phyloP scores from a whole-genome alignment of 2,888 invertebrate genomes.

The Macrosiphum euphorbiae region DNA sequence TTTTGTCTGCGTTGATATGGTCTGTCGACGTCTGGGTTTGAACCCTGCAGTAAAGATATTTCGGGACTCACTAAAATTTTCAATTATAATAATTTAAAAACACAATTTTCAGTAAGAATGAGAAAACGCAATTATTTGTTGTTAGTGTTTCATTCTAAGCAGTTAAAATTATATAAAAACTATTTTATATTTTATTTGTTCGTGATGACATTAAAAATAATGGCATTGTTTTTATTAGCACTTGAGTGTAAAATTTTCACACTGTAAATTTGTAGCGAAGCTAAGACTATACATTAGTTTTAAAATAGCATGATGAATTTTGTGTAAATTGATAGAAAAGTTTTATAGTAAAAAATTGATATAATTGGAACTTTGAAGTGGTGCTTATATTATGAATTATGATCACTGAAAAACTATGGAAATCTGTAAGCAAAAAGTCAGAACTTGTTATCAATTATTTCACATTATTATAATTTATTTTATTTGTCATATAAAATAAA shows the following conservation, averaged over 20 bases:
- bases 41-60: background rate
- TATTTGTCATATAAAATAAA: background rate
- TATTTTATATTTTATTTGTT: background rate
- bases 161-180: constrained; percentile 16
- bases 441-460: background rate
- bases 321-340: background rate
- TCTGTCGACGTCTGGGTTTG: background rate
- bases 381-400: background rate
- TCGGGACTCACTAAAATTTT: background rate
- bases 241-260: background rate
- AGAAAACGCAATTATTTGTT: background rate
- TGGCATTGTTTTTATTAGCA: background rate
- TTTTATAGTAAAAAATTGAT: background rate
- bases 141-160: constrained; percentile 14
- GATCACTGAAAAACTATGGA: background rate
- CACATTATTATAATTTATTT: background rate
- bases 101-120: background rate
- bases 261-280: background rate
- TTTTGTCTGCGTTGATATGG: background rate
- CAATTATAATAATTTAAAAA: background rate
- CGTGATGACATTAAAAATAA: background rate
- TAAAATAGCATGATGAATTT: background rate
- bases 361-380: background rate
- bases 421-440: background rate
- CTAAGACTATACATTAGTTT: background rate